Conservation (phyloP, 2,888 invertebrate genomes). For the Eubasilissa splendida region DNA sequence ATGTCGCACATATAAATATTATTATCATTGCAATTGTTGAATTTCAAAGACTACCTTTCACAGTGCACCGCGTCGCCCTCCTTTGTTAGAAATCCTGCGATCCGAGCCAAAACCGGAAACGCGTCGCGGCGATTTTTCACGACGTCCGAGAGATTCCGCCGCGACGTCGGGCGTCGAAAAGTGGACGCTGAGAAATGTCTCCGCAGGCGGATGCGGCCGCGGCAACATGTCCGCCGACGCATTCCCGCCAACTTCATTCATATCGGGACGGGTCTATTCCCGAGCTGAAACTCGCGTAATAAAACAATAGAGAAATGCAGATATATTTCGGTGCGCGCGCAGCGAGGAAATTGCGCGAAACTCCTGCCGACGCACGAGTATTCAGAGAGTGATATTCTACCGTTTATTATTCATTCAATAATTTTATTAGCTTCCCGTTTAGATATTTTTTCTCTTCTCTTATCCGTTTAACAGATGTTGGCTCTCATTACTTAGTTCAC, state of each 20-base stretch:
- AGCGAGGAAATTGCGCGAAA: constrained; percentile 1
- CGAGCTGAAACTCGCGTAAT: constrained; percentile 38
- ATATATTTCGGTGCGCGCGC: not conserved
- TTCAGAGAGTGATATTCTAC: too few relatives aligned
- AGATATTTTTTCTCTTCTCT: too few relatives aligned
- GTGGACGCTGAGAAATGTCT: constrained; percentile 46
- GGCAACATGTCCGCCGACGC: constrained; percentile 26
- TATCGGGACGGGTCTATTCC: constrained; percentile 49
- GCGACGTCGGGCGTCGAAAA: constrained; percentile 20
- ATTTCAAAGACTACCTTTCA: not conserved
- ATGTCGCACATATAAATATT: too few relatives aligned
- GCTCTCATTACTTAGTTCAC: too few relatives aligned
- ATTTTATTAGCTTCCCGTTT: too few relatives aligned
- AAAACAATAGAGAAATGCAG: constrained; percentile 46
- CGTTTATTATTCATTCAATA: too few relatives aligned
- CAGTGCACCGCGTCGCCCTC: not conserved
- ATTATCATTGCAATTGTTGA: too few relatives aligned
- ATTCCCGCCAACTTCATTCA: constrained; percentile 53
- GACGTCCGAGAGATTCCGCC: constrained; percentile 6
- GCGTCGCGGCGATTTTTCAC: constrained; percentile 43
- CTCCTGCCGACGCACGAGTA: not conserved
- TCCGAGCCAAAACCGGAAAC: constrained; percentile 40
- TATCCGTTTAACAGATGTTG: too few relatives aligned
- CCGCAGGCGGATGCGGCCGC: constrained; percentile 32
- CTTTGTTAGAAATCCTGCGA: constrained; percentile 19